phyloP scores from a whole-genome alignment of 1,140 invertebrate species.

The Drosophila littoralis region DNA sequence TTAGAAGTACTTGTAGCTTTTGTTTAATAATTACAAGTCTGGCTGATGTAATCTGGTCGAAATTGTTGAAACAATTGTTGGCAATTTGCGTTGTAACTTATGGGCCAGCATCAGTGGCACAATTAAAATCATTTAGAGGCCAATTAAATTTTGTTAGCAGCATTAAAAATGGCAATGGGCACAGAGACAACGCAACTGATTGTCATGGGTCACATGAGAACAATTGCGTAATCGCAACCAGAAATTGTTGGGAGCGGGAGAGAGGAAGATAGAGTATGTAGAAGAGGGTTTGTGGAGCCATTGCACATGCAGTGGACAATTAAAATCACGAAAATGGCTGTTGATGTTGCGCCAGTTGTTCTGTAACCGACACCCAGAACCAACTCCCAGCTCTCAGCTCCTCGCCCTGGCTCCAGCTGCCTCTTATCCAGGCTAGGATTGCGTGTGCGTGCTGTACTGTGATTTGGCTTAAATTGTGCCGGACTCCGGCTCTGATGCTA shows the following conservation, averaged over 20 bases:
- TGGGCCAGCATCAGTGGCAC: slow-evolving; percentile 77
- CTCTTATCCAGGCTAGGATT: slow-evolving; percentile 3
- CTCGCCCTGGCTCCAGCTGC: not conserved
- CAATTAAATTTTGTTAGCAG: slow-evolving; percentile 83
- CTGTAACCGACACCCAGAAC: slow-evolving; percentile 5
- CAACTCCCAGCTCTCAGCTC: slow-evolving; percentile 7
- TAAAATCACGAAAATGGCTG: slow-evolving; percentile 78
- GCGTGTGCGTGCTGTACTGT: slow-evolving; percentile 50
- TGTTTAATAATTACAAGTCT: slow-evolving; percentile 18
- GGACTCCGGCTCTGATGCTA: slow-evolving; percentile 2
- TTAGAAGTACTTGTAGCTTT: slow-evolving; percentile 2
- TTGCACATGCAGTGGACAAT: slow-evolving; percentile 61
- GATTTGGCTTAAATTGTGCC: slow-evolving; percentile 55
- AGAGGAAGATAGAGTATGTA: not conserved
- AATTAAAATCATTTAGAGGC: slow-evolving; percentile 83
- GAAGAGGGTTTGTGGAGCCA: slow-evolving; percentile 7
- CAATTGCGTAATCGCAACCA: slow-evolving; percentile 60
- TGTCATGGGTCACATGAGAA: slow-evolving; percentile 74
- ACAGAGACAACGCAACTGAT: slow-evolving; percentile 17
- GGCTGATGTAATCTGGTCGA: slow-evolving; percentile 6
- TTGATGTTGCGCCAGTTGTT: slow-evolving; percentile 54
- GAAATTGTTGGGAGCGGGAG: not conserved
- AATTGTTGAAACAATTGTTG: slow-evolving; percentile 47
- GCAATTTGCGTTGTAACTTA: slow-evolving; percentile 73
- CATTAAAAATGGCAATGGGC: slow-evolving; percentile 68